Percentiles rank a stretch among this genome's conserved stretches.
These are phyloP conservation scores for Ivindomyrus marchei DNA, from an alignment of 2,113 vertebrate species.

Conservation along the genomic window DNA sequence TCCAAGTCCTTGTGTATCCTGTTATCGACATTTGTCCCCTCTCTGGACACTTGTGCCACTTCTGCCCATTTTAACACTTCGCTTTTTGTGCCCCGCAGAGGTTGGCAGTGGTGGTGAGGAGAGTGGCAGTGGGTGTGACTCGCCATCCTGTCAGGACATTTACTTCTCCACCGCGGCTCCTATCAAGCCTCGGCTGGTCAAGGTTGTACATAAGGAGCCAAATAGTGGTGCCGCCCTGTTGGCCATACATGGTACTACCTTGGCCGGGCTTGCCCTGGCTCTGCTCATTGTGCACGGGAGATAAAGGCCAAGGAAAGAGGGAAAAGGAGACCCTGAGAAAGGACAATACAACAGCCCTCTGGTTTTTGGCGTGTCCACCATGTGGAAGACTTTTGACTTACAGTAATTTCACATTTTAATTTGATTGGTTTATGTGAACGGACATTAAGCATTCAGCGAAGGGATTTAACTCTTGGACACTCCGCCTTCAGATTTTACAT, in stretches of 20 bases:
- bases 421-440: constrained; percentile 26
- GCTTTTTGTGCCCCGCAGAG: constrained; percentile 39
- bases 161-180: constrained; percentile 70
- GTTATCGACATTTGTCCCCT: background rate
- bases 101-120: constrained; percentile 74
- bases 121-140: constrained; percentile 85
- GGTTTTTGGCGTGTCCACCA: constrained; percentile 53
- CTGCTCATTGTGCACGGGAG: constrained; percentile 52
- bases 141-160: constrained; percentile 68
- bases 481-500: constrained; percentile 20
- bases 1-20: background rate
- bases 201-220: constrained; percentile 13
- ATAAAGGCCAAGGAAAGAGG: constrained; percentile 51
- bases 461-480: constrained; percentile 40
- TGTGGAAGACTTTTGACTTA: constrained; percentile 52
- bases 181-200: constrained; percentile 24
- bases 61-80: background rate
- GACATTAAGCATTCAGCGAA: constrained; percentile 53
- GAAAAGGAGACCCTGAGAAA: constrained; percentile 46
- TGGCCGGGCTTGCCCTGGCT: constrained; percentile 47
- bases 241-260: constrained; percentile 37
- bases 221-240: constrained; percentile 22
- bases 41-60: background rate
- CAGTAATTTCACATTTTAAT: constrained; percentile 58
- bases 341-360: constrained; percentile 56